Base-by-base conservation (phyloP, 2,888 invertebrate genomes). In the Oscheius myriophilus region DNA sequence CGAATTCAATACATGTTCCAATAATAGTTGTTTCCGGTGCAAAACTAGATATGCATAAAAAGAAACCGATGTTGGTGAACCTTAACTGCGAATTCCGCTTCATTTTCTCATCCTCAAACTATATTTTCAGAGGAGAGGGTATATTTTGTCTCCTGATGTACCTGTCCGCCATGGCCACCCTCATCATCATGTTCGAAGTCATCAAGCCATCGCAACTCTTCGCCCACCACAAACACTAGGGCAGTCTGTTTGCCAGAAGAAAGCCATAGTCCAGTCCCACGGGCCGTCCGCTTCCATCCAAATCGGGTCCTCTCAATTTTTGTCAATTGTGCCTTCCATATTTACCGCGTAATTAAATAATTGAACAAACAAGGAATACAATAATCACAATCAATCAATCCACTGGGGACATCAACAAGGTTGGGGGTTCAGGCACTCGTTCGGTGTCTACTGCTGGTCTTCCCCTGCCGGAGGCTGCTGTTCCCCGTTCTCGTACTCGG, bases 141-240 rank as follows among this genome's bases (percentile, higher is more conserved):
- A 52, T 73, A 6, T 52, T 80, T 18, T 73, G 75, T 33, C 62
- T 79, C 0, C 66, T 69, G 0, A 66, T 76, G 65, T 81, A 80
- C 71, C 52, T 76, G n/a, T 58, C 75, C 1, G 78, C 80, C 11
- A 78, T 82, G 64, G 66, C 72, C n/a, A 70, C 73, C 12, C 73
- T 82, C n/a, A 73, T 82, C 33, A 68, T 80, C 46, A 51, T 78
- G 33, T 82, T 80, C 69, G 82, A 82, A 66, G 21, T 75, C n/a
- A 74, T 82, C 52, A 82, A 82, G 65, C 82, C 82, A 9, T 79
- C 76, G 23, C 65, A 66, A 25, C 41, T 66, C 12, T 66, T 67
- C 46, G 26, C 45, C 26, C 49, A 61, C 12, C 11, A 49, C 11
- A 25, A 39, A 25, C 49, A 57, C 21, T 46, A 49, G 26, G 18